phyloP scores from a whole-genome alignment of 2,888 invertebrate species.

The Anoplius nigerrimus region DNA sequence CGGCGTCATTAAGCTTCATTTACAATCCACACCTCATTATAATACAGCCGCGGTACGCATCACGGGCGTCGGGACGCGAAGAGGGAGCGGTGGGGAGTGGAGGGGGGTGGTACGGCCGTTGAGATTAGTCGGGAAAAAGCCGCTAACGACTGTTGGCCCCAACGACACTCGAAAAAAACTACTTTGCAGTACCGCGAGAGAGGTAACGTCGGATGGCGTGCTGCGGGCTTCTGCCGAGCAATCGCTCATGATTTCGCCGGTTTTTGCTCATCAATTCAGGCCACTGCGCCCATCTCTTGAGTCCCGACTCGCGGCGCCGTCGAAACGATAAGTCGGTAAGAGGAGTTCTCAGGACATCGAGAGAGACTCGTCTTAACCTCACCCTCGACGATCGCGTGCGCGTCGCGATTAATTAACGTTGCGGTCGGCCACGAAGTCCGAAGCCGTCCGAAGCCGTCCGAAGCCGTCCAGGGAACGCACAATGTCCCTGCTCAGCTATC shows the following conservation, averaged over 20 bases:
- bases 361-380: constrained; percentile 26
- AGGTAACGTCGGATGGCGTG: constrained; percentile 37
- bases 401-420: constrained; percentile 10
- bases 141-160: constrained; percentile 66
- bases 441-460: background rate
- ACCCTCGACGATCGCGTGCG: background rate
- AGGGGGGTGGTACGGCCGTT: constrained; percentile 49
- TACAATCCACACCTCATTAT: constrained; percentile 72
- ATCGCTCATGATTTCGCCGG: constrained; percentile 64
- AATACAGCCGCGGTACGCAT: constrained; percentile 55
- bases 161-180: constrained; percentile 60
- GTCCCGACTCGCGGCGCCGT: constrained; percentile 25
- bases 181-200: constrained; percentile 51
- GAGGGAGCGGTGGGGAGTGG: too few relatives aligned
- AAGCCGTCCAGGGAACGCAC: too few relatives aligned
- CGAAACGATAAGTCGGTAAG: constrained; percentile 38
- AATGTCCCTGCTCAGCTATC: too few relatives aligned
- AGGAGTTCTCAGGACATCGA: constrained; percentile 31
- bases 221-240: constrained; percentile 49
- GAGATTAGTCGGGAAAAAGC: constrained; percentile 66
- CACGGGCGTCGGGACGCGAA: constrained; percentile 6
- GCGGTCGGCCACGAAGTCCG: background rate
- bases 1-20: constrained; percentile 70
- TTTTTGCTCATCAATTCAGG: constrained; percentile 69
- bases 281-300: constrained; percentile 40